These are phyloP conservation scores for Spinus pinus DNA, from an alignment of 2,797 vertebrate species.

Conservation along the genomic window DNA sequence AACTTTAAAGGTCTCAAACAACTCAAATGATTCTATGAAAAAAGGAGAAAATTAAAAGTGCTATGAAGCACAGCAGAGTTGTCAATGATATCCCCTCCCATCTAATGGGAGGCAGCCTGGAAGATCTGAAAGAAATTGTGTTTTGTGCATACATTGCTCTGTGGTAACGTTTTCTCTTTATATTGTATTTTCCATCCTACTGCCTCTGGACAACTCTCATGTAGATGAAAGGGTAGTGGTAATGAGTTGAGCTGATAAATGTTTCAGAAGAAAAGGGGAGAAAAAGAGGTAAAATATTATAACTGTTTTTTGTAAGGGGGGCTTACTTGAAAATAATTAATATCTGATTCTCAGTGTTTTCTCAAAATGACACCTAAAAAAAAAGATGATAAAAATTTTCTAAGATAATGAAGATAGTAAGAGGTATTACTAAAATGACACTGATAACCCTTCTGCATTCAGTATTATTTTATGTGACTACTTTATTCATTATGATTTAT, in stretches of 20 bases:
- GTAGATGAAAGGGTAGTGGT: background rate
- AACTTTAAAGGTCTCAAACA: background rate
- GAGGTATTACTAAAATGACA: background rate
- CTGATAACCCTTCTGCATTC: background rate
- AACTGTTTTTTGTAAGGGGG: background rate
- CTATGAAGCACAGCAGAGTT: background rate
- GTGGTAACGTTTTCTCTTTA: background rate
- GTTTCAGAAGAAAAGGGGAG: background rate
- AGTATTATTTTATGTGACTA: background rate
- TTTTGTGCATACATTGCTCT: background rate
- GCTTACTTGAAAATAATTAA: background rate
- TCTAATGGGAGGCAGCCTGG: background rate
- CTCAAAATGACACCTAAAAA: background rate
- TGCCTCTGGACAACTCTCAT: background rate
- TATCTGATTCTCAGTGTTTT: background rate
- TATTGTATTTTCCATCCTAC: background rate
- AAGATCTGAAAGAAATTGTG: background rate
- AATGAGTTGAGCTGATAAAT: background rate
- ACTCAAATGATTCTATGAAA: background rate
- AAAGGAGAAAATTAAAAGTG: background rate
- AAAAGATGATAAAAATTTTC: background rate
- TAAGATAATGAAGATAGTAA: background rate
- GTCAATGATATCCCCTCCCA: background rate
- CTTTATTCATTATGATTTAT: background rate
- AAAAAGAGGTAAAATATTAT: background rate